phyloP scores from a whole-genome alignment of 2,888 invertebrate species.

The Diarsia dahlii region DNA sequence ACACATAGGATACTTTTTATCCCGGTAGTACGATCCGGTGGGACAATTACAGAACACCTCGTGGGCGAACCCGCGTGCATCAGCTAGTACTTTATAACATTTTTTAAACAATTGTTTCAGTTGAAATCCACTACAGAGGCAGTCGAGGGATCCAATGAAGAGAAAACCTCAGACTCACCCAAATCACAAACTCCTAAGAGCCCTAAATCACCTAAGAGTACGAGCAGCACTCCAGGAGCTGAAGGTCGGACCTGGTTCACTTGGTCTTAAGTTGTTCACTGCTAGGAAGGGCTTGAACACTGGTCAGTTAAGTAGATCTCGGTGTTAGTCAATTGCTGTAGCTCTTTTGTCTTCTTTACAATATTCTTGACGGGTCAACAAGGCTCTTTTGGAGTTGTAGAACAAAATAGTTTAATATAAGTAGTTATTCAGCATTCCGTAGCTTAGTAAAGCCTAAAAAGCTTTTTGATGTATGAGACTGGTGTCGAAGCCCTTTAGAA shows the following conservation, averaged over 20 bases:
- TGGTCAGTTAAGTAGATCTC: constrained; percentile 19
- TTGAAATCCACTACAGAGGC: constrained; percentile 81
- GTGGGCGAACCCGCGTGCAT: no score
- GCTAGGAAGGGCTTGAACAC: constrained; percentile 54
- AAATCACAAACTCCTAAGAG: constrained; percentile 78
- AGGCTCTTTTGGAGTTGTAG: constrained; percentile 2
- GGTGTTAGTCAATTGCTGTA: constrained; percentile 48
- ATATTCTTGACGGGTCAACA: constrained; percentile 13
- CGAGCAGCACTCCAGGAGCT: constrained; percentile 78
- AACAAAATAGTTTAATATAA: constrained; percentile 21
- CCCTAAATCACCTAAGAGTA: constrained; percentile 79
- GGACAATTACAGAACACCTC: no score
- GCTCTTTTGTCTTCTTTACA: constrained; percentile 27
- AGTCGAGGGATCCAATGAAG: constrained; percentile 71
- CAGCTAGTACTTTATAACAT: no score
- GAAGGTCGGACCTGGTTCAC: constrained; percentile 90
- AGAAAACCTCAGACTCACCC: constrained; percentile 77
- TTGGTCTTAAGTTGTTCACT: constrained; percentile 84
- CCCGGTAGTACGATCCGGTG: no score
- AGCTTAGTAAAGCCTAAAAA: constrained; percentile 10
- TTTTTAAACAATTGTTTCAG: constrained; percentile 67
- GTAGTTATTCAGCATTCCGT: constrained; percentile 13
- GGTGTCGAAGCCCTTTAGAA: constrained; percentile 51
- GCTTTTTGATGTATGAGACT: constrained; percentile 9
- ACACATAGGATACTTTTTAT: no score